These are phyloP conservation scores for Emydura subglobosa DNA, from an alignment of 2,113 vertebrate genomes.

Conservation along the genomic window DNA sequence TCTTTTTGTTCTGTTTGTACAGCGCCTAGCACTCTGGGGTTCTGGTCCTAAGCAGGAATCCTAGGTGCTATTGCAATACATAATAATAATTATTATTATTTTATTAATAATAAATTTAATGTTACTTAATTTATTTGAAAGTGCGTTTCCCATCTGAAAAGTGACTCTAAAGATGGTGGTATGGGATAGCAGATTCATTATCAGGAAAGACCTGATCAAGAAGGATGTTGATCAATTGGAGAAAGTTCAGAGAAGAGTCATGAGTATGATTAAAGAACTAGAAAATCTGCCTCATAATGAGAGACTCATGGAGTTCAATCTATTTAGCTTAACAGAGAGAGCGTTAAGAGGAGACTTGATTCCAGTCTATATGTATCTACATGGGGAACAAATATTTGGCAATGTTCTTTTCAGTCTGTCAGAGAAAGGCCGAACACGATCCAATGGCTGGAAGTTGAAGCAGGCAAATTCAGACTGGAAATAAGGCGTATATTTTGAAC, in stretches of 20 bases:
- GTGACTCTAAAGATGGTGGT: too few relatives aligned
- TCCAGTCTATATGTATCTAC: background rate
- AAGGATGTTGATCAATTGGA: background rate
- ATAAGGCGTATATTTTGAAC: background rate
- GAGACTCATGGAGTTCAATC: background rate
- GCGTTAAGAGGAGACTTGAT: background rate
- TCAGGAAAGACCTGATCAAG: background rate
- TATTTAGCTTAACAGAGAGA: background rate
- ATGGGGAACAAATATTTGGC: background rate
- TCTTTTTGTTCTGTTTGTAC: background rate
- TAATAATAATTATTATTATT: background rate
- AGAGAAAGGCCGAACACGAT: background rate
- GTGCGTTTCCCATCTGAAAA: background rate
- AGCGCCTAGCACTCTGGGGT: background rate
- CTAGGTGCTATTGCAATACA: background rate
- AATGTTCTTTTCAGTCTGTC: background rate
- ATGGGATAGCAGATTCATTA: too few relatives aligned
- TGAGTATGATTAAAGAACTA: background rate
- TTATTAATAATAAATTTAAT: too few relatives aligned
- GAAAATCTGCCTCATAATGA: background rate
- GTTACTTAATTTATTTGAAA: background rate
- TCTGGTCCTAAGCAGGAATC: background rate
- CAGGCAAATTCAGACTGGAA: background rate
- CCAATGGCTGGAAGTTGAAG: background rate
- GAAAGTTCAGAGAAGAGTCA: background rate